Percentiles rank a stretch among this genome's conserved stretches.
phyloP scores from a whole-genome alignment of 1,140 invertebrate species.

The Drosophila rhopaloa region DNA sequence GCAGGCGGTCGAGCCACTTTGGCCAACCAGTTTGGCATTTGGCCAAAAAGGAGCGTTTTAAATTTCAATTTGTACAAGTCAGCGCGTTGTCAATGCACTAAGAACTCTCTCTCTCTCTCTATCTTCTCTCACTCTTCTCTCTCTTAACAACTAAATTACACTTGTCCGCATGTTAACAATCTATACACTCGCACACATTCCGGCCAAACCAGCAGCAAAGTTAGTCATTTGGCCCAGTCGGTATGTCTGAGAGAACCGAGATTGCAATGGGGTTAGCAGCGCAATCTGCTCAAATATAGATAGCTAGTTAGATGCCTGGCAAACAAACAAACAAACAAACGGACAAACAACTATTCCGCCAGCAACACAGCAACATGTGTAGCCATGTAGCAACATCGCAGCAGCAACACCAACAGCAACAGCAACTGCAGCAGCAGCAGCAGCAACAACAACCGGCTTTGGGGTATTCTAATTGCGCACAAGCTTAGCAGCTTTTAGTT shows the following conservation, averaged over 20 bases:
- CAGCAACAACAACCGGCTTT: slow-evolving; percentile 48
- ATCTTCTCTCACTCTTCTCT: slow-evolving; percentile 13
- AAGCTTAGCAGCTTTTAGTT: slow-evolving; percentile 81
- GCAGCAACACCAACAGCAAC: slow-evolving; percentile 20
- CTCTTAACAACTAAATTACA: slow-evolving; percentile 83
- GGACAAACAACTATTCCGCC: slow-evolving; percentile 36
- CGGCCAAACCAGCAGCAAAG: slow-evolving; percentile 55
- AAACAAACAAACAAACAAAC: slow-evolving; percentile 31
- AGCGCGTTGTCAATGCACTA: slow-evolving; percentile 69
- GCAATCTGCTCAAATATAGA: slow-evolving; percentile 83
- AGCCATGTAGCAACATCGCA: slow-evolving; percentile 70
- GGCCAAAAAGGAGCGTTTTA: slow-evolving; percentile 70
- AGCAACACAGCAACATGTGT: slow-evolving; percentile 74
- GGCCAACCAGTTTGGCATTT: slow-evolving; percentile 68
- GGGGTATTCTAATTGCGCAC: slow-evolving; percentile 80
- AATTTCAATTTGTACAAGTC: slow-evolving; percentile 82
- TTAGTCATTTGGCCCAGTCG: slow-evolving; percentile 73
- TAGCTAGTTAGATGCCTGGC: slow-evolving; percentile 74
- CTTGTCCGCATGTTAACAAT: slow-evolving; percentile 82
- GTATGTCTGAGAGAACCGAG: slow-evolving; percentile 68
- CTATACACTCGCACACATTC: slow-evolving; percentile 27
- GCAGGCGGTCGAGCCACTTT: slow-evolving; percentile 60
- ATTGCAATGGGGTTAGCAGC: slow-evolving; percentile 80
- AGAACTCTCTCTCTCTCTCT: slow-evolving; percentile 41
- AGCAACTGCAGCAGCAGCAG: slow-evolving; percentile 28